Evolutionary conservation across 2,797 vertebrate genomes (phyloP).

Genomic region (Typhlichthys eigenmanni): DNA sequence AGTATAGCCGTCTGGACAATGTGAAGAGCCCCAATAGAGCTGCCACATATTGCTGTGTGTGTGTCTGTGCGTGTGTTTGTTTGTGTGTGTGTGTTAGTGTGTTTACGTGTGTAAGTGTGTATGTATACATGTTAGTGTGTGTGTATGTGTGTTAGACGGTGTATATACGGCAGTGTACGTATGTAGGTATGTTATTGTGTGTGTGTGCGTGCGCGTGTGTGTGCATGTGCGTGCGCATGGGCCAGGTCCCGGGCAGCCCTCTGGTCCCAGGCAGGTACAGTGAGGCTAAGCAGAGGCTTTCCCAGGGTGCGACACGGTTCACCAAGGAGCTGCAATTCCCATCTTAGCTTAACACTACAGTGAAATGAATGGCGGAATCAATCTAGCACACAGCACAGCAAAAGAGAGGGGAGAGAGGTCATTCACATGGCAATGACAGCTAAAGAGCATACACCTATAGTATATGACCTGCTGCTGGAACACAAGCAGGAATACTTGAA

Average conservation of each 20-base stretch:
- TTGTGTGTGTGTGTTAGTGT: slow-evolving; percentile 12
- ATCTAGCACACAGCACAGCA: slow-evolving; percentile 8
- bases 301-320: slow-evolving; percentile 52
- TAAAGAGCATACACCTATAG: not conserved
- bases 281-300: slow-evolving; percentile 71
- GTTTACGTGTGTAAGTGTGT: slow-evolving; percentile 14
- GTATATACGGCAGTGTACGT: slow-evolving; percentile 7
- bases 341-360: slow-evolving; percentile 24
- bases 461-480: not conserved
- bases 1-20: slow-evolving; percentile 94
- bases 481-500: too few relatives aligned
- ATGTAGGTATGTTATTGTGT: not conserved
- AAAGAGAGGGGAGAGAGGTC: not conserved
- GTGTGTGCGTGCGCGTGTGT: slow-evolving; percentile 14
- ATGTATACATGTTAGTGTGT: not conserved
- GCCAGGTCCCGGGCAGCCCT: slow-evolving; percentile 52
- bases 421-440: slow-evolving; percentile 10
- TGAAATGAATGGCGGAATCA: slow-evolving; percentile 15
- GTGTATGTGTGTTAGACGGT: slow-evolving; percentile 24
- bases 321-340: slow-evolving; percentile 49
- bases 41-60: slow-evolving; percentile 57
- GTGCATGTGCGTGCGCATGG: slow-evolving; percentile 14
- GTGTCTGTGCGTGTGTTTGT: slow-evolving; percentile 21
- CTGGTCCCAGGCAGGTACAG: slow-evolving; percentile 54
- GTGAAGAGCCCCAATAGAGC: slow-evolving; percentile 83